Conservation (phyloP, 2,113 vertebrate genomes). For the Todiramphus saurophagus region DNA sequence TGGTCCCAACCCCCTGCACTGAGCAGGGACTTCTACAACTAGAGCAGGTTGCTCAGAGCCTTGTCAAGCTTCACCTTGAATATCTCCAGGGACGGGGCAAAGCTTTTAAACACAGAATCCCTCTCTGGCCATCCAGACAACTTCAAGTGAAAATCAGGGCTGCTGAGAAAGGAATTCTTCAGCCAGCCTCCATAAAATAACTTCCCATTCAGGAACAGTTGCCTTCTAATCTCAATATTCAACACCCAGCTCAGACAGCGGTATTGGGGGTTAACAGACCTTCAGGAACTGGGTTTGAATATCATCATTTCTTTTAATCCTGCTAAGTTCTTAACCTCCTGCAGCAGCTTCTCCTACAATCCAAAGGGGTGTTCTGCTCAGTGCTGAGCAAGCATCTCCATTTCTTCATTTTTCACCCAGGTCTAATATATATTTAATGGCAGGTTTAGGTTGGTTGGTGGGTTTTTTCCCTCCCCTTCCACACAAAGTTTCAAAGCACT, state of each 20-base stretch:
- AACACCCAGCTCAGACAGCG: neutral
- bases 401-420: neutral
- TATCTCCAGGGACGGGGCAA: neutral
- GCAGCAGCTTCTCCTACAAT: neutral
- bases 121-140: neutral
- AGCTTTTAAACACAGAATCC: neutral
- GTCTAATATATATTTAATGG: neutral
- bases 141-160: neutral
- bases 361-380: no score
- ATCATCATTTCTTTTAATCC: neutral
- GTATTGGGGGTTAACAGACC: neutral
- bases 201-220: neutral
- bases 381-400: neutral
- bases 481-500: neutral
- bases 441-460: neutral
- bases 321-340: neutral
- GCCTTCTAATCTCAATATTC: neutral
- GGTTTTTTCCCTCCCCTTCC: neutral
- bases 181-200: neutral
- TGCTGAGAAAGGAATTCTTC: neutral
- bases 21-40: no score
- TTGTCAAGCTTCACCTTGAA: no score
- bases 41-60: no score
- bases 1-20: no score
- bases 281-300: neutral